phyloP scores from a whole-genome alignment of 2,113 vertebrate genomes.

The Strix uralensis region DNA sequence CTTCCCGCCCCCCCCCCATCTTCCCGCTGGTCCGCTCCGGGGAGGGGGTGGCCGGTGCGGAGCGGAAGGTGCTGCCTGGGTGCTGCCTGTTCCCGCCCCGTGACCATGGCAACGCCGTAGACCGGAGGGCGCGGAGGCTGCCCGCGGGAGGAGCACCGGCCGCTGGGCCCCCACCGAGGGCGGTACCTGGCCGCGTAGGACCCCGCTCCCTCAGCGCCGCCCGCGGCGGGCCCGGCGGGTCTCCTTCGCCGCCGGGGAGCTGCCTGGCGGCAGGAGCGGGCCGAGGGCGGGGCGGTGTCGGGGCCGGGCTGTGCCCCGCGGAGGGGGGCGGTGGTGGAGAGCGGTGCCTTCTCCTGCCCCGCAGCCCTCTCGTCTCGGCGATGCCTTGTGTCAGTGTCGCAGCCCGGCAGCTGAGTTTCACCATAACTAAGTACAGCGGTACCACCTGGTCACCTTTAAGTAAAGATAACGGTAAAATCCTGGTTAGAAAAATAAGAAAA shows the following conservation, averaged over 20 bases:
- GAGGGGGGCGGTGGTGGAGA: too few species aligned
- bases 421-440: accelerated
- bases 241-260: not conserved
- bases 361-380: accelerated
- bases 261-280: not conserved
- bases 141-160: not conserved
- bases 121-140: not conserved
- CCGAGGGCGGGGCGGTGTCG: not conserved
- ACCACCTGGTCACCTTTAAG: not conserved
- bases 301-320: not conserved
- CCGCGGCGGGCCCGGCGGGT: too few species aligned
- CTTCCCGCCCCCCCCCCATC: too few species aligned
- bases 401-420: not conserved
- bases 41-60: not conserved
- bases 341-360: not conserved
- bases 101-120: not conserved
- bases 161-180: not conserved
- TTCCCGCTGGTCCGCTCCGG: too few species aligned
- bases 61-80: not conserved
- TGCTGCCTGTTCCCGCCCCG: not conserved
- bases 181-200: accelerated
- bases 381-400: accelerated
- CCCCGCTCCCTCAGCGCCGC: not conserved
- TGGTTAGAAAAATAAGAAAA: not conserved
- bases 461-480: not conserved